phyloP scores from a whole-genome alignment of 37 sponge, comb jelly and placozoan genomes.

The Haliclona indistincta region DNA sequence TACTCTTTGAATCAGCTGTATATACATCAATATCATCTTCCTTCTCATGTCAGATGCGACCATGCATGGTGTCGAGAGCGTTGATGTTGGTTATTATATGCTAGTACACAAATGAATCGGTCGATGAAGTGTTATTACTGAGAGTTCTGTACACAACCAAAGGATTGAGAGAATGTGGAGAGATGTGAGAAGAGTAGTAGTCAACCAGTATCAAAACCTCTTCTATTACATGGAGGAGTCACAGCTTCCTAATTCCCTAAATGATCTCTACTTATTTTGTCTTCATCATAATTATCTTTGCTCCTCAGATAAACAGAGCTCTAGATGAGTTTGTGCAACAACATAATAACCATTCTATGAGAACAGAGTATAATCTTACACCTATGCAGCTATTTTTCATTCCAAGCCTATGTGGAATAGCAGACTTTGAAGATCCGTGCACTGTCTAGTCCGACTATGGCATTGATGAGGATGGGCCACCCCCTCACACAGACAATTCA shows the following conservation, averaged over 20 bases:
- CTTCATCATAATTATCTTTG: conserved; percentile 36
- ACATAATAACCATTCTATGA: conserved; percentile 28
- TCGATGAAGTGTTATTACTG: conserved; percentile 36
- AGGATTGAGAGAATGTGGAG: conserved; percentile 36
- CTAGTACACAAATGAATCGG: conserved; percentile 10
- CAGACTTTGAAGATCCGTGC: no score
- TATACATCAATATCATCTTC: conserved; percentile 5
- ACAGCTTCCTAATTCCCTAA: conserved; percentile 9
- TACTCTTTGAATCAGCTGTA: conserved; percentile 9
- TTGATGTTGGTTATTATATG: conserved; percentile 46
- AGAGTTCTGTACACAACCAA: conserved; percentile 29
- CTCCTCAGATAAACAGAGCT: conserved; percentile 18
- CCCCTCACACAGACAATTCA: no score
- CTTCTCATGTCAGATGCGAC: conserved; percentile 28
- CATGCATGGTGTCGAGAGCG: conserved; percentile 35
- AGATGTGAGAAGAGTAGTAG: conserved; percentile 32
- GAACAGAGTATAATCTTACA: conserved; percentile 27
- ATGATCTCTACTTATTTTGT: conserved; percentile 24
- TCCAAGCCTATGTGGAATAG: no score
- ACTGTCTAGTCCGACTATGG: no score
- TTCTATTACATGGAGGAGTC: conserved; percentile 21
- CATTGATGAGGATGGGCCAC: no score
- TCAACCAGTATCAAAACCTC: conserved; percentile 12
- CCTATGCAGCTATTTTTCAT: conserved; percentile 30
- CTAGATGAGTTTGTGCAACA: conserved; percentile 8